Evolutionary conservation across 2,113 vertebrate species (phyloP).

Genomic region (Astur gentilis): DNA sequence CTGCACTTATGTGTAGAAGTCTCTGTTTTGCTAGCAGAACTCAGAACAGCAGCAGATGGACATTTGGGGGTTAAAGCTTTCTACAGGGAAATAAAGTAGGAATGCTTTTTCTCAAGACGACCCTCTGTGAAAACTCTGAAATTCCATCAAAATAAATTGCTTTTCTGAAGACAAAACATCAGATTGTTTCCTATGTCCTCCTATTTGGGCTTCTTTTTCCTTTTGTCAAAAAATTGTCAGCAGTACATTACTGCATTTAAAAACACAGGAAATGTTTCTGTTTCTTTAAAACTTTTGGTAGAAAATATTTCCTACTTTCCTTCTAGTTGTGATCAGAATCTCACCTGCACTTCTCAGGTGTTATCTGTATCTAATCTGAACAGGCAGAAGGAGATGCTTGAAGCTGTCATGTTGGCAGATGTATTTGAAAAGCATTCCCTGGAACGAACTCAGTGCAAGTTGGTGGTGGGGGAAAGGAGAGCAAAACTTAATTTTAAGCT

Average conservation of each 20-base stretch:
- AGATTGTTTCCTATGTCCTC: background rate
- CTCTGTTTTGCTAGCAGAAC: background rate
- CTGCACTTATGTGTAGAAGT: background rate
- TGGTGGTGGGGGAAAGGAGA: background rate
- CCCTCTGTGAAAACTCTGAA: background rate
- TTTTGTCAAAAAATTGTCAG: background rate
- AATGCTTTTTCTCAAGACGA: background rate
- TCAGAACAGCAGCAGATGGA: background rate
- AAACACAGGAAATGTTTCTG: background rate
- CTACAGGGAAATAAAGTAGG: background rate
- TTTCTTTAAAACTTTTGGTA: constrained; percentile 13
- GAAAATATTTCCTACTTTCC: background rate
- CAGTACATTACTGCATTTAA: background rate
- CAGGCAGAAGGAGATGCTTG: background rate
- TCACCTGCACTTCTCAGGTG: background rate
- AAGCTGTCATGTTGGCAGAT: background rate
- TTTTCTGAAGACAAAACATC: background rate
- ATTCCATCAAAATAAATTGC: background rate
- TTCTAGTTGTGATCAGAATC: background rate
- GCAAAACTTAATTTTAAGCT: constrained; percentile 29
- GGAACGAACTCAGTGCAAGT: background rate
- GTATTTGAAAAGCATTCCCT: background rate
- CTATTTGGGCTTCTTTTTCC: background rate
- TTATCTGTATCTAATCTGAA: background rate
- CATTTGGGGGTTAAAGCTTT: background rate